These are phyloP conservation scores for Anastrepha ludens DNA, from an alignment of 1,140 invertebrate genomes.

Conservation along the genomic window DNA sequence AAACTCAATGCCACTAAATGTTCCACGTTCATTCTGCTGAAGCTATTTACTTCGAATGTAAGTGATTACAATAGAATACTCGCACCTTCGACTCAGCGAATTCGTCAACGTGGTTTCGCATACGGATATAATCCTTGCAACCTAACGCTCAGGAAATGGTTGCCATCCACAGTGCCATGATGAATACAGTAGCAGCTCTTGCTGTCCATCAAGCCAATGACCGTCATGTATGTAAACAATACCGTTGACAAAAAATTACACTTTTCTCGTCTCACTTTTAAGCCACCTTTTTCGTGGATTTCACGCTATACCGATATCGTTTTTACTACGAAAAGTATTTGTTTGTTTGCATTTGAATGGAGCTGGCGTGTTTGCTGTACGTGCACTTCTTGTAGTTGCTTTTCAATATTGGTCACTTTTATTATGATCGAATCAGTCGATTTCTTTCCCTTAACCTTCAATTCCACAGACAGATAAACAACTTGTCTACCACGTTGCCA, in stretches of 20 bases:
- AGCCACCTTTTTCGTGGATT: slow-evolving; percentile 12
- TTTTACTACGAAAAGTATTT: neutral
- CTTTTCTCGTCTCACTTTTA: slow-evolving; percentile 28
- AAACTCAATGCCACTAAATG: slow-evolving; percentile 18
- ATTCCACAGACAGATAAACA: neutral
- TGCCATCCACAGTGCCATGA: neutral
- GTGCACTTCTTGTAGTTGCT: slow-evolving; percentile 3
- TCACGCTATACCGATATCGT: neutral
- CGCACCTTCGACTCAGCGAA: too few species aligned
- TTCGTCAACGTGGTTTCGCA: neutral
- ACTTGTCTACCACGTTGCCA: neutral
- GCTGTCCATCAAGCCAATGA: slow-evolving; percentile 43
- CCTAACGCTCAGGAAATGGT: neutral
- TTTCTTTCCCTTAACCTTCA: neutral
- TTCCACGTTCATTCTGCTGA: slow-evolving; percentile 6
- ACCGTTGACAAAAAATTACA: slow-evolving; percentile 31
- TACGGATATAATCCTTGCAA: slow-evolving; percentile 1
- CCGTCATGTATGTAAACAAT: slow-evolving; percentile 44
- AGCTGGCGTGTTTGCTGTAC: slow-evolving; percentile 25
- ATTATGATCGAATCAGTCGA: slow-evolving; percentile 25
- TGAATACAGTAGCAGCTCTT: neutral
- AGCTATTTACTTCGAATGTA: neutral
- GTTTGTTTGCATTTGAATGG: slow-evolving; percentile 26
- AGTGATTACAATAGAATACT: neutral
- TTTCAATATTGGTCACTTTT: slow-evolving; percentile 45